phyloP scores from a whole-genome alignment of 2,888 invertebrate species.

The Hetaerina titia region DNA sequence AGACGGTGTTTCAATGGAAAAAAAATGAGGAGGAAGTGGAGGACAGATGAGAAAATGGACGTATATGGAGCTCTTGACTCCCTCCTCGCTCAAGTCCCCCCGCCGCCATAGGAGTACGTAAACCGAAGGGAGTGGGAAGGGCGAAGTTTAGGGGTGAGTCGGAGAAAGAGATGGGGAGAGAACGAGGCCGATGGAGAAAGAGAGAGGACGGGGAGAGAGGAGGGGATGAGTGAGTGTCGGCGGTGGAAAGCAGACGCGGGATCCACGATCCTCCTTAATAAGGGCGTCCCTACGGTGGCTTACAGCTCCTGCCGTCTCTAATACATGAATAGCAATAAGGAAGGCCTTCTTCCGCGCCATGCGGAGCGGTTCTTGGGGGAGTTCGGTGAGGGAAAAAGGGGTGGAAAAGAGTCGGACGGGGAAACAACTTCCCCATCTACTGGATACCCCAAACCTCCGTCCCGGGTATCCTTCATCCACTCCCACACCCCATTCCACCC shows the following conservation, averaged over 20 bases:
- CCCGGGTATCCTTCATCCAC: too few relatives aligned
- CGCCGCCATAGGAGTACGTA: not conserved
- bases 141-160: not conserved
- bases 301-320: not conserved
- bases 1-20: not conserved
- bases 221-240: not conserved
- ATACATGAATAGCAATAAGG: constrained; percentile 16
- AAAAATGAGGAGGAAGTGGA: not conserved
- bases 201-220: not conserved
- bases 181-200: not conserved
- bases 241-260: not conserved
- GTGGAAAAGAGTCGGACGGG: not conserved
- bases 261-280: constrained; percentile 15
- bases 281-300: constrained; percentile 18
- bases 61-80: constrained; percentile 1
- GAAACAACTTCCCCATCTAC: not conserved
- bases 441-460: not conserved
- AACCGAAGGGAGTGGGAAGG: not conserved
- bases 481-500: too few relatives aligned
- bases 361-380: not conserved
- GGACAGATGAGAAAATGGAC: constrained; percentile 18
- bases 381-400: too few relatives aligned
- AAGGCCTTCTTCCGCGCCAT: not conserved
- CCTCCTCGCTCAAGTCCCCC: not conserved
- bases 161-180: not conserved